A percentile compares a stretch with the other conserved stretches of the same genome.
phyloP scores from a whole-genome alignment of 2,888 invertebrate genomes.

The Spicauda simplicius region DNA sequence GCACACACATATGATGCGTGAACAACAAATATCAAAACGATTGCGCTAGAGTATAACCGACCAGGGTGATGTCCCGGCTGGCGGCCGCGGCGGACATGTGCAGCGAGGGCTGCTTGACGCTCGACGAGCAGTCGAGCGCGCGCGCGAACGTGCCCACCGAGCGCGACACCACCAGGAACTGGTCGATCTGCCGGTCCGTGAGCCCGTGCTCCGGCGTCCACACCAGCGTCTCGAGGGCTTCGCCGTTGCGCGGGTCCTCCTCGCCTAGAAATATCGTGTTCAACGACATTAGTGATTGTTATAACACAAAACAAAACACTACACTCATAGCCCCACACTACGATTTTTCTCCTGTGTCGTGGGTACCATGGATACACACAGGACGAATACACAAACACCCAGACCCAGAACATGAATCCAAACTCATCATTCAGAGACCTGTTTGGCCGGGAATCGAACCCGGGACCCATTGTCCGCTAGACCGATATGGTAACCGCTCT shows the following conservation, averaged over 20 bases:
- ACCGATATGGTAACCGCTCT: too few species aligned
- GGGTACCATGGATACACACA: too few species aligned
- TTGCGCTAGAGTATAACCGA: constrained; percentile 60
- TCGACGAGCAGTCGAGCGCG: constrained; percentile 98
- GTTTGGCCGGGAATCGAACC: too few species aligned
- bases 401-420: too few species aligned
- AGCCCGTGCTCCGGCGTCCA: constrained; percentile 97
- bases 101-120: constrained; percentile 98
- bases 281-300: background rate
- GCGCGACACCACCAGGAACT: constrained; percentile 97
- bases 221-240: constrained; percentile 94
- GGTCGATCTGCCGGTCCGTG: constrained; percentile 98
- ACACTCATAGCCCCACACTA: too few species aligned
- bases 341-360: too few species aligned
- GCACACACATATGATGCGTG: too few species aligned
- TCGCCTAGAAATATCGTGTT: constrained; percentile 81
- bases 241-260: constrained; percentile 87
- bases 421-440: too few species aligned
- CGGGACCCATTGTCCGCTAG: too few species aligned
- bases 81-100: constrained; percentile 99
- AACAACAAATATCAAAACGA: too few species aligned
- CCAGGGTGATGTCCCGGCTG: constrained; percentile 98
- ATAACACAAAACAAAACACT: too few species aligned
- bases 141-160: constrained; percentile 99
- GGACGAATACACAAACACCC: too few species aligned